phyloP scores from a whole-genome alignment of 2,888 invertebrate species.

The Baronia brevicornis region DNA sequence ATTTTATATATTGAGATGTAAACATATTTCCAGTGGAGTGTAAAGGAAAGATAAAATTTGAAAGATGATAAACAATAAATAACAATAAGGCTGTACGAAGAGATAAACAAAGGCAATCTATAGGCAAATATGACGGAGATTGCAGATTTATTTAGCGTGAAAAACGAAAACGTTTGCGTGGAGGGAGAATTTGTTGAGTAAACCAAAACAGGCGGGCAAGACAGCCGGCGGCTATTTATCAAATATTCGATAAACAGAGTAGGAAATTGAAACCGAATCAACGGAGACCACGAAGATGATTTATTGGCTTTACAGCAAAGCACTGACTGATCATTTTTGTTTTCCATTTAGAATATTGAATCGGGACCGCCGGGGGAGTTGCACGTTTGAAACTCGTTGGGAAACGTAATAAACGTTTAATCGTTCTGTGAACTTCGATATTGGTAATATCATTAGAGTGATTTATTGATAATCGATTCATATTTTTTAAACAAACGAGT shows the following conservation, averaged over 20 bases:
- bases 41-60: constrained; percentile 27
- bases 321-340: constrained; percentile 68
- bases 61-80: constrained; percentile 46
- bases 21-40: too few species aligned
- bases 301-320: constrained; percentile 71
- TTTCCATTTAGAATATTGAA: constrained; percentile 61
- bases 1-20: too few species aligned
- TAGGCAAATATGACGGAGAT: constrained; percentile 56
- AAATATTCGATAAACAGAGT: constrained; percentile 69
- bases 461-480: constrained; percentile 8
- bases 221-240: constrained; percentile 63
- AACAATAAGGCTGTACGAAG: constrained; percentile 48
- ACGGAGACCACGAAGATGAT: constrained; percentile 62
- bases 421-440: constrained; percentile 13
- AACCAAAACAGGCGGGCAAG: constrained; percentile 49
- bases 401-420: constrained; percentile 34
- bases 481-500: too few species aligned
- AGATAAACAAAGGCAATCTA: constrained; percentile 63
- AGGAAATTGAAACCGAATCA: constrained; percentile 72
- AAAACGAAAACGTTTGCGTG: constrained; percentile 44
- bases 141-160: constrained; percentile 66
- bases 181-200: constrained; percentile 45
- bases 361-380: constrained; percentile 49
- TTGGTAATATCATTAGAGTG: constrained; percentile 11
- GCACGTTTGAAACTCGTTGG: constrained; percentile 28